Evolutionary conservation across 2,888 invertebrate species (phyloP), one percentile per base, ranked within the genome.

Genomic region (Bembecia ichneumoniformis): DNA sequence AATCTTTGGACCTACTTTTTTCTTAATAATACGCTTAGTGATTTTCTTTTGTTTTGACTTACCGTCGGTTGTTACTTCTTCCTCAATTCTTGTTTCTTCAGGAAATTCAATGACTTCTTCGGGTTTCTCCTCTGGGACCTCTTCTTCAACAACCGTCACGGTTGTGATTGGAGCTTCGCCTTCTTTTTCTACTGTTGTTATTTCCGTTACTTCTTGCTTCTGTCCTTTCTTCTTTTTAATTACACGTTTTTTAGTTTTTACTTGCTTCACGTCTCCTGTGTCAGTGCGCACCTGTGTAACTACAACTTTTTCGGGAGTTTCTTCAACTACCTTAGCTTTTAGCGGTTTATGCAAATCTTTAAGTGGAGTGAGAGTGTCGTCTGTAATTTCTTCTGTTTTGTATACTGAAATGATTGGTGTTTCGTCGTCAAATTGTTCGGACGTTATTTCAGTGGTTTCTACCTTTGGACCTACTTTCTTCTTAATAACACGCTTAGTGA

Each of bases 121-220:
- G 1, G 79, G 78, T 69, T 78, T 63, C 62, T 74, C 80, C 7
- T 36, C 36, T 36, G 36, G 36, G 7, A 13, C 36, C 54, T 54
- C 13, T 36, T 36, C 48, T 11, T 52, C 51, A 0, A 34, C 36
- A 3, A 55, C 15, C 3, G 46, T 47, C 2, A 51, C 49, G 3
- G 45, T 51, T 5, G 36, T 50, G 5, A 52, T 44, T 0, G 54
- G 52, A 3, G 59, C 61, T 47, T 60, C 58, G 15, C 54, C 56
- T 48, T 67, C 58, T 59, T 55, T 65, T 74, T 53, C 52, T 63
- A 54, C 55, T 63, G 87, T 88, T 2, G 78, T 69, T n/a, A 81
- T 81, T 61, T 82, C 82, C 1, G 88, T 84, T 7, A 82, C 66
- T 58, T 87, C 84, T 53, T 78, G 64, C 47, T 84, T 82, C 0